Evolutionary conservation across 30 jellyfish, hydroid and myxozoan genomes (phyloP), one percentile per base, ranked within the genome.

Genomic region (Aurelia sp.): DNA sequence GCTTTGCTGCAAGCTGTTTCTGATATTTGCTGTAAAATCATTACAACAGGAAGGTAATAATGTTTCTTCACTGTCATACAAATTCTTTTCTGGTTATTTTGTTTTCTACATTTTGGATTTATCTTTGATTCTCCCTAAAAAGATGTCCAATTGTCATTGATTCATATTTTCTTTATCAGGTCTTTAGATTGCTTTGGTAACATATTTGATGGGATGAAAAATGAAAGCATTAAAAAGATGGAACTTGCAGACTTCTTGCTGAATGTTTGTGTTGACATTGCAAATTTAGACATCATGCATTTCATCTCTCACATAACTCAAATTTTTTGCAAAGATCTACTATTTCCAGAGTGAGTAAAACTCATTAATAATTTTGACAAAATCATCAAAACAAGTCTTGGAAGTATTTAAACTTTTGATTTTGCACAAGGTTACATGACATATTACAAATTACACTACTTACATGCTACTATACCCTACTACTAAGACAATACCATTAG

Each of bases 1-100:
- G 50, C 24, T 53, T 72, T 78, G 10, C 41, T 78, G 6, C 89
- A 78, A 13, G 21, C 80, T 17, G 58, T 48, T 74, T 33, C 89
- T 44, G 89, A 13, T 18, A 13, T 59, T 59, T 59, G 69, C 13
- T 5, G 33, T 18, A 13, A 13, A 10, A 13, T 59, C 35, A 13
- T 21, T 18, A 4, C 30, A 12, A 15, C 24, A n/a, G 69, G 13
- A 59, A 59, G 69, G 69, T 59, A 59, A 38, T 38, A 7, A 38
- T 38, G 50, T 1, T 38, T 38, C 50, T 38, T 38, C 50, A 4
- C 50, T 38, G 2, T 38, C 50, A 4, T 38, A 0, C 10, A 38
- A 38, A 2, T 38, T 38, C 50, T 38, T 7, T 7, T 4, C 50
- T 38, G 50, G 10, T 38, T 7, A 1, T 38, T 38, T 38, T 1